Evolutionary conservation across 2,888 invertebrate genomes (phyloP).

Genomic region (Lasioglossum oenotherae): DNA sequence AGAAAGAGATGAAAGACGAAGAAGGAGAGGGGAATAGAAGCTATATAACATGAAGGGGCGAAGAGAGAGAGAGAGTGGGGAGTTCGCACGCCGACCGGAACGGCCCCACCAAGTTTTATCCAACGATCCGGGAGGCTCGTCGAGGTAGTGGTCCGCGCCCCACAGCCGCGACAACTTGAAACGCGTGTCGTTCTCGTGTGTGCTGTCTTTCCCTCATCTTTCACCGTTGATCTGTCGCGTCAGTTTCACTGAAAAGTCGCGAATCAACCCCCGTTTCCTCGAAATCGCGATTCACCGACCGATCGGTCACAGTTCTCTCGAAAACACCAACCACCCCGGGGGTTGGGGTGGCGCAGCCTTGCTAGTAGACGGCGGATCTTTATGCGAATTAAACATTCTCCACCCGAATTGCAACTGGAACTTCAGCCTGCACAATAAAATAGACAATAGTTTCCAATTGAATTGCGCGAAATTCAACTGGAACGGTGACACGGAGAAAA

Average conservation of each 20-base stretch:
- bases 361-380: too few species aligned
- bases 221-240: not conserved
- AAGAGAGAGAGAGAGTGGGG: conserved; percentile 68
- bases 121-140: conserved; percentile 84
- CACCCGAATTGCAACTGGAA: too few species aligned
- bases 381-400: too few species aligned
- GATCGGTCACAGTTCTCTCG: not conserved
- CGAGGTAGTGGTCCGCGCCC: conserved; percentile 83
- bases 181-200: conserved; percentile 57
- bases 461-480: too few species aligned
- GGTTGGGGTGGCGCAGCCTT: conserved; percentile 9
- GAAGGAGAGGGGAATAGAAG: too few species aligned
- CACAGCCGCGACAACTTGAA: conserved; percentile 80
- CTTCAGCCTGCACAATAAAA: too few species aligned
- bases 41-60: too few species aligned
- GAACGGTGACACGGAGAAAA: too few species aligned
- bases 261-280: not conserved
- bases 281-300: not conserved
- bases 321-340: not conserved
- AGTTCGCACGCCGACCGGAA: conserved; percentile 82
- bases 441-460: too few species aligned
- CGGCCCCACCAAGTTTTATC: conserved; percentile 81
- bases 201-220: conserved; percentile 8
- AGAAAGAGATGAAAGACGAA: too few species aligned
- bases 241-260: not conserved